Base-by-base conservation (phyloP, 2,797 vertebrate genomes). In the Nyctalus aviator region DNA sequence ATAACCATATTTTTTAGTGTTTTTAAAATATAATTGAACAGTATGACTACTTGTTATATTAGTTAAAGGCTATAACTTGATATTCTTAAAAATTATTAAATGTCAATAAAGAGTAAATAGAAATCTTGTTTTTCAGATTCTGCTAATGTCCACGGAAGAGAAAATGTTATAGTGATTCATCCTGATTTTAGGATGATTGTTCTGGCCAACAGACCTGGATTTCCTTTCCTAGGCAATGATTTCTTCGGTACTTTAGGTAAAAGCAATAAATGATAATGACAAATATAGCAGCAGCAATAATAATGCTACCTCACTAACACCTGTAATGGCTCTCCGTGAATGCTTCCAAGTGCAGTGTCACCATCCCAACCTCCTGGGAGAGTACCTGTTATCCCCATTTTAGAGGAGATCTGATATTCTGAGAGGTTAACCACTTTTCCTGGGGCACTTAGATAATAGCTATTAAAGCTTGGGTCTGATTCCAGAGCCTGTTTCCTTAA, bases 171-270 rank as follows among this genome's bases (percentile, higher is more conserved):
- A 32, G 97, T 98, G 95, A 99, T 99, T 98, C 99, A 99, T 97
- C 99, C 99, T 85, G 99, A 99, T 98, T 99, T 99, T 98, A 99
- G 99, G 96, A 99, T 99, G 99, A 98, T 99, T 11, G 99, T 99
- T 88, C 97, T 99, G 94, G 99, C 99, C 66, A 99, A 99, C 96
- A 98, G 99, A 93, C 99, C 99, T 32, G 99, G 99, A 25, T 99
- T 99, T 98, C 99, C 99, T 72, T 99, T 99, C 98, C 97, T 99
- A 97, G 99, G 99, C 81, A 99, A 99, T 88, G 99, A 99, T 97
- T 99, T 99, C 96, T 99, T 99, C 96, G 99, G 99, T 91, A 99
- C 99, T 23, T 98, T 99, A 97, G 99, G 99, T 99, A 98, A 98
- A 88, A 94, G 53, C 17, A 77, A 3, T 82, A 27, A 23, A 72